phyloP scores from a whole-genome alignment of 64 coral and sea anemone species.

The Montipora capricornis region DNA sequence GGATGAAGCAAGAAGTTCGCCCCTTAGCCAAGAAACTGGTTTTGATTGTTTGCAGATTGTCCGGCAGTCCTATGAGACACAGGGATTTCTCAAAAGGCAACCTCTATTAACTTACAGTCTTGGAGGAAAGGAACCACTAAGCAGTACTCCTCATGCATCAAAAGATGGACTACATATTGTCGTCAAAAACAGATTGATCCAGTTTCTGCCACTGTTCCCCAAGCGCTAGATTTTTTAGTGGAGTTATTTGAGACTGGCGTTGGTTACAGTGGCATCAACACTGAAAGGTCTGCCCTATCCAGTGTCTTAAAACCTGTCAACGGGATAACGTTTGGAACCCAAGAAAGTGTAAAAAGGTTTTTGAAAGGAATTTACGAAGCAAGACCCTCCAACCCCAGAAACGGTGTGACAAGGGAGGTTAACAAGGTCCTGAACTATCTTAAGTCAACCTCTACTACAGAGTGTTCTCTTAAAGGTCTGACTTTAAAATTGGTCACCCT shows the following conservation, averaged over 20 bases:
- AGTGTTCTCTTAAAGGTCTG: conserved; percentile 16
- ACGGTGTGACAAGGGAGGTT: conserved; percentile 33
- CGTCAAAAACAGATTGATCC: conserved; percentile 52
- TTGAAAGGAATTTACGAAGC: conserved; percentile 46
- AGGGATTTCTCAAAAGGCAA: conserved; percentile 40
- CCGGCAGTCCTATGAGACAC: conserved; percentile 47
- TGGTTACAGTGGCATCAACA: conserved; percentile 25
- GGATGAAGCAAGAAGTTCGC: conserved; percentile 16
- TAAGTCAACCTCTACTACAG: conserved; percentile 20
- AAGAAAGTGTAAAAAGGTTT: conserved; percentile 32
- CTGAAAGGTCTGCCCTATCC: background rate
- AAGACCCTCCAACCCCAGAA: conserved; percentile 30
- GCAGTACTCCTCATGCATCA: conserved; percentile 18
- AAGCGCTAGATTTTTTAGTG: conserved; percentile 57
- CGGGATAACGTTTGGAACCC: conserved; percentile 37
- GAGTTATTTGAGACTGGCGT: background rate
- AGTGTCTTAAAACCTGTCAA: background rate
- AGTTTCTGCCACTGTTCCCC: conserved; percentile 48
- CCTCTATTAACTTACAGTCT: conserved; percentile 40
- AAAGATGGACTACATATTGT: conserved; percentile 55
- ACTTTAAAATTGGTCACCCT: conserved; percentile 25
- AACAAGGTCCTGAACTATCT: conserved; percentile 29
- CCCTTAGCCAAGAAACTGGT: conserved; percentile 55
- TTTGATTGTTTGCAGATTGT: conserved; percentile 70
- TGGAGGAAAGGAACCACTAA: background rate